Percentiles rank a stretch among this genome's conserved stretches.
Conservation (phyloP, 1,140 invertebrate genomes). For the Arctopsyche grandis region DNA sequence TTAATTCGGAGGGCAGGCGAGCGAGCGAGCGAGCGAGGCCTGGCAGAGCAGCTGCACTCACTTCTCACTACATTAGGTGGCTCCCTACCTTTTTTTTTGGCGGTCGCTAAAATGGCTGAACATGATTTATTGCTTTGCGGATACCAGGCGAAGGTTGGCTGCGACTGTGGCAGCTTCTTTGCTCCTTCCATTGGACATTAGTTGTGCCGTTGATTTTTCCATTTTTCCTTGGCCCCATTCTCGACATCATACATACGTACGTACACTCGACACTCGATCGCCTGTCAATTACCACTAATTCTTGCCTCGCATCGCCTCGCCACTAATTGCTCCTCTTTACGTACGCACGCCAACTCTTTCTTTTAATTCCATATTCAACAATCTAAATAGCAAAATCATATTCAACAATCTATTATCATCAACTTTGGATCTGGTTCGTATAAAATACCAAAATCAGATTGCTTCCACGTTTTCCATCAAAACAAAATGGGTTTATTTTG, state of each 20-base stretch:
- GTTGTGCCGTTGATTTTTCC: background rate
- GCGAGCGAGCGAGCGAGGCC: background rate
- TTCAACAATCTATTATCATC: no score
- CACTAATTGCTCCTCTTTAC: no score
- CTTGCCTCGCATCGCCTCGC: no score
- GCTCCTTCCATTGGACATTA: background rate
- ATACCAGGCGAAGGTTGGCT: constrained; percentile 38
- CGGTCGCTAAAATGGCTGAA: constrained; percentile 46
- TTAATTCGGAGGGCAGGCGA: constrained; percentile 44
- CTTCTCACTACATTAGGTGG: background rate
- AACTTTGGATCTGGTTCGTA: no score
- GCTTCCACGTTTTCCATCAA: no score
- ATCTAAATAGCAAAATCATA: no score
- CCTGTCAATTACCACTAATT: no score
- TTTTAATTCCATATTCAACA: no score
- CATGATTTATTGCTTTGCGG: constrained; percentile 46
- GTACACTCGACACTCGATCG: no score
- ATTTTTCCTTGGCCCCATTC: background rate
- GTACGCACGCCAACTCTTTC: no score
- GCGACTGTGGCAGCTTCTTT: background rate
- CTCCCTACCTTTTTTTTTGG: constrained; percentile 31
- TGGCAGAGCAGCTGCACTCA: background rate
- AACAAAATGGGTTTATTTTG: no score
- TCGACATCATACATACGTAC: background rate
- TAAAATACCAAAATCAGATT: no score